phyloP scores from a whole-genome alignment of 2,797 vertebrate genomes.

The Squalus acanthias region DNA sequence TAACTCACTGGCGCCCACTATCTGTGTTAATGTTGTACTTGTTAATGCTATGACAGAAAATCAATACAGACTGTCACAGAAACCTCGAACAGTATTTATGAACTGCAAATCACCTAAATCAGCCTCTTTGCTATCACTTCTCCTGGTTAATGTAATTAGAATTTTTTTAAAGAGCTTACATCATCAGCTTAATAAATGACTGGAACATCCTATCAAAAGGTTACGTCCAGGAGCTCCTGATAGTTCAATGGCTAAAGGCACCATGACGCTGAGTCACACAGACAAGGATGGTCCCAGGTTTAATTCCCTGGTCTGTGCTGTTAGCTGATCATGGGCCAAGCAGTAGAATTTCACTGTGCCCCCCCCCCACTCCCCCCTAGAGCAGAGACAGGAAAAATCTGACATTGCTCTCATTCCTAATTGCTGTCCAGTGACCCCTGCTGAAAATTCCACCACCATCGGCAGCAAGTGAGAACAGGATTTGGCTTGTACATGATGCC shows the following conservation, averaged over 20 bases:
- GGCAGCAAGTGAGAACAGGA: neutral
- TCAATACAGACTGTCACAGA: neutral
- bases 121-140: neutral
- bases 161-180: neutral
- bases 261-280: neutral
- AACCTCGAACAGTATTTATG: neutral
- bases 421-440: neutral
- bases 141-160: neutral
- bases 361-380: neutral
- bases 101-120: neutral
- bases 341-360: neutral
- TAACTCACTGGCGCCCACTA: neutral
- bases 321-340: neutral
- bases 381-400: neutral
- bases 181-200: neutral
- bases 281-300: neutral
- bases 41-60: neutral
- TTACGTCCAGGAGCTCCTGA: neutral
- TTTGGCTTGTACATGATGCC: neutral
- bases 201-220: neutral
- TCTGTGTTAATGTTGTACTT: neutral
- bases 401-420: neutral
- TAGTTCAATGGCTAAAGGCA: neutral
- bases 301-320: neutral
- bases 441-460: neutral